Evolutionary conservation across 2,113 vertebrate species (phyloP).

Genomic region (Stictonetta naevosa): DNA sequence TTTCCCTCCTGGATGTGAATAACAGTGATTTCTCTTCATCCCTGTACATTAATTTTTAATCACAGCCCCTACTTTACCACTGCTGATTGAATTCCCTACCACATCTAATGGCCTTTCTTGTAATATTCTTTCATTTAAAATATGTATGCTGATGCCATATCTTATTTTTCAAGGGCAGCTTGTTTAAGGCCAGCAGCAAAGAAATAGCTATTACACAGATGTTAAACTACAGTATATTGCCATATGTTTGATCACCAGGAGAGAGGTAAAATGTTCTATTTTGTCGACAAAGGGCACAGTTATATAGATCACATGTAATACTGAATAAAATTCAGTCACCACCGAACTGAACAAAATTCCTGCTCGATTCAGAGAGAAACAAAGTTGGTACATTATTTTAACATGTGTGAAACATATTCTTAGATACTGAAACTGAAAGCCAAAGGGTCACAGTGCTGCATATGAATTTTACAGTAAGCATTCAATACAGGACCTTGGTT

Average conservation of each 20-base stretch:
- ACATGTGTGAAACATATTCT: background rate
- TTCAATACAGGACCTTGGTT: background rate
- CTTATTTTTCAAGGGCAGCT: slow-evolving; percentile 74
- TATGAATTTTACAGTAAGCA: slow-evolving; percentile 25
- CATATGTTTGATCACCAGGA: slow-evolving; percentile 47
- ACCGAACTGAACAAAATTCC: background rate
- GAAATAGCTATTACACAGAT: slow-evolving; percentile 36
- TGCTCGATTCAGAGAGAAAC: background rate
- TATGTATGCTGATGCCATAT: slow-evolving; percentile 61
- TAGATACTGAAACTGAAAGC: background rate
- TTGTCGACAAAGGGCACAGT: background rate
- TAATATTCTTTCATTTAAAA: slow-evolving; percentile 78
- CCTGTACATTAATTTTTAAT: slow-evolving; percentile 79
- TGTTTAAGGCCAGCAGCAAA: slow-evolving; percentile 62
- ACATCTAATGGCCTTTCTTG: slow-evolving; percentile 69
- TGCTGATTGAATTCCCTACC: slow-evolving; percentile 74
- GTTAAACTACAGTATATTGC: slow-evolving; percentile 27
- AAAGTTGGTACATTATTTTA: background rate
- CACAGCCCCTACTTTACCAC: slow-evolving; percentile 55
- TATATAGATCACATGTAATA: background rate
- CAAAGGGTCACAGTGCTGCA: background rate
- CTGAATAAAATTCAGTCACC: background rate
- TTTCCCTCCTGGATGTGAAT: slow-evolving; percentile 50
- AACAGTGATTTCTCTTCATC: slow-evolving; percentile 71
- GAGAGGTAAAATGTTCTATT: slow-evolving; percentile 19